A percentile compares a stretch with the other conserved stretches of the same genome.
Evolutionary conservation across 2,797 vertebrate genomes (phyloP).

Genomic region (Xenopus petersii): DNA sequence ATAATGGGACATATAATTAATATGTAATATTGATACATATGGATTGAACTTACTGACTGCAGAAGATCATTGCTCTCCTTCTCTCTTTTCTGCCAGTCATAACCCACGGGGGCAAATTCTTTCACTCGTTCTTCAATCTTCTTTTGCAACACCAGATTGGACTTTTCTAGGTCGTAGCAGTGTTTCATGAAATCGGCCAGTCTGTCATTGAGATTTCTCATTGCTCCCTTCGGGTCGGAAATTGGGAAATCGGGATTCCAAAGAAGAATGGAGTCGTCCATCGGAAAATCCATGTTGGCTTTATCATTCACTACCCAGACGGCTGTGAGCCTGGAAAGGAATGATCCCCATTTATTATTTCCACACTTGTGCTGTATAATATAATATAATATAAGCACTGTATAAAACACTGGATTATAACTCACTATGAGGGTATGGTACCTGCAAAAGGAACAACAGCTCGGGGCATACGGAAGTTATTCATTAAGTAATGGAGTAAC

Average conservation of each 20-base stretch:
- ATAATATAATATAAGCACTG: no score
- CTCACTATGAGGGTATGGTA: no score
- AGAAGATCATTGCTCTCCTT: slow-evolving; percentile 22
- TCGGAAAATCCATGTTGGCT: slow-evolving; percentile 5
- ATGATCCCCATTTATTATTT: no score
- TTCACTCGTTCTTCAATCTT: slow-evolving; percentile 26
- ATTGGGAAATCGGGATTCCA: neutral
- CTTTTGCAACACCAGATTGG: slow-evolving; percentile 20
- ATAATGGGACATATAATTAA: no score
- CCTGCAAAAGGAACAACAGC: no score
- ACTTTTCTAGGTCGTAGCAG: slow-evolving; percentile 25
- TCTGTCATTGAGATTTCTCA: slow-evolving; percentile 30
- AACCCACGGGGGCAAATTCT: neutral
- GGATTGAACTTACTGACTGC: slow-evolving; percentile 6
- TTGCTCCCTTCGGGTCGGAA: slow-evolving; percentile 11
- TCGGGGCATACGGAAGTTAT: no score
- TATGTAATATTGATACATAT: no score
- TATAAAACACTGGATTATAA: no score
- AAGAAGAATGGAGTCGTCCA: neutral
- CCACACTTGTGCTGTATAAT: no score
- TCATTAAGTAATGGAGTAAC: no score
- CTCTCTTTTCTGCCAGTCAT: slow-evolving; percentile 19
- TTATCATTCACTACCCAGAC: no score
- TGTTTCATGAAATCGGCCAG: slow-evolving; percentile 30
- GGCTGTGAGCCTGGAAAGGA: no score